Evolutionary conservation across 92 coral and sea anemone genomes (phyloP), one percentile per base, ranked within the genome.

Genomic region (Actinostola sp.): DNA sequence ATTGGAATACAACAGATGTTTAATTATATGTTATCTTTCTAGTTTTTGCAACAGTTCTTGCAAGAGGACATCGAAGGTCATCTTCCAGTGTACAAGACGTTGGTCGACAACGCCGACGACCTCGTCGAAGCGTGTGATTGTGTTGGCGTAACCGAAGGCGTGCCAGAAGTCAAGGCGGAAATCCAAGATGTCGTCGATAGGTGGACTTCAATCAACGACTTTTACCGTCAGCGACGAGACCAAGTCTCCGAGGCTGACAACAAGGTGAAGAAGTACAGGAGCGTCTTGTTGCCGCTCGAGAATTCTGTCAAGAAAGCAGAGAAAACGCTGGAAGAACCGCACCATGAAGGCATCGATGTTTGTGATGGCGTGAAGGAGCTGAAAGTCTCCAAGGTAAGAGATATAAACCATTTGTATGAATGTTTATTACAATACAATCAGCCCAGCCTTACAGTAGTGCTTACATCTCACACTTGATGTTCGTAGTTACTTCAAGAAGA

Each of bases 1-100:
- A n/a, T n/a, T n/a, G n/a, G n/a, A n/a, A n/a, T n/a, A n/a, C n/a
- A n/a, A n/a, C n/a, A n/a, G n/a, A n/a, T n/a, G n/a, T n/a, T 39
- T 43, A 11, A 63, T 15, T 17, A 1, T 32, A 17, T 66, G 3
- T 53, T 61, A 8, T 30, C 2, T 30, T 66, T 73, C 27, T 65
- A 93, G 90, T 82, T 78, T 63, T 51, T 93, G 25, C 88, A 84
- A 36, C 95, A 91, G 89, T 88, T 89, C 66, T 63, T 89, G 24
- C 97, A 94, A 77, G 98, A 94, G 32, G 97, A 92, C 77, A 91
- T 94, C 5, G 98, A 92, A 71, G 94, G 98, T 66, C 89, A 85
- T 61, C 86, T 87, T 1, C 98, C 98, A 23, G 82, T 91, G 78
- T 91, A 94, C 86, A 89, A 86, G 50, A 76, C 84, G 13, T 75